These are phyloP conservation scores for Ambastaia sidthimunki DNA, from an alignment of 2,797 vertebrate species.

Conservation along the genomic window DNA sequence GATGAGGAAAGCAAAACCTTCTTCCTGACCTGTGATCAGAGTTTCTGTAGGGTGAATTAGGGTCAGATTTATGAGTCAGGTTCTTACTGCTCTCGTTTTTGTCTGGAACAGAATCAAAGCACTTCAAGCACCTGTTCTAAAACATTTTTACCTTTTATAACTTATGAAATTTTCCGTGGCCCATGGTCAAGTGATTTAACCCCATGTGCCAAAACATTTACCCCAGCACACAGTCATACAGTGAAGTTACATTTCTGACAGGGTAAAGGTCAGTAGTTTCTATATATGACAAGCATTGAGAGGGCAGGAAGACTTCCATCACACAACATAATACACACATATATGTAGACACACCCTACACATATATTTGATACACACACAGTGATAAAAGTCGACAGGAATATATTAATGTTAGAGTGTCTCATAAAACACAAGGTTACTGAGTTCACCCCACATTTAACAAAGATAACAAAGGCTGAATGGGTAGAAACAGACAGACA, in stretches of 20 bases:
- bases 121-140: not conserved
- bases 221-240: not conserved
- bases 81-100: not conserved
- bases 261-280: not conserved
- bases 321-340: slow-evolving; percentile 11
- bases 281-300: not conserved
- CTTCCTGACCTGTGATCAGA: too few relatives aligned
- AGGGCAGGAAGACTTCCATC: not conserved
- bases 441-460: too few relatives aligned
- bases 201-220: not conserved
- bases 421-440: too few relatives aligned
- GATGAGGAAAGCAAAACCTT: too few relatives aligned
- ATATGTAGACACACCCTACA: not conserved
- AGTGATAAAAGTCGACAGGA: not conserved
- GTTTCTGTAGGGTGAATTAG: not conserved
- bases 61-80: not conserved
- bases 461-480: too few relatives aligned
- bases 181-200: not conserved
- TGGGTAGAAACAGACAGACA: not conserved
- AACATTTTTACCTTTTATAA: not conserved
- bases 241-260: not conserved
- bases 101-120: not conserved
- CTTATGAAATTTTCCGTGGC: not conserved
- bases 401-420: not conserved
- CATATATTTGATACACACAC: not conserved